Percentiles rank a stretch among this genome's conserved stretches.
Conservation (phyloP, 1,140 invertebrate species). For the Drosophila repletoides region DNA sequence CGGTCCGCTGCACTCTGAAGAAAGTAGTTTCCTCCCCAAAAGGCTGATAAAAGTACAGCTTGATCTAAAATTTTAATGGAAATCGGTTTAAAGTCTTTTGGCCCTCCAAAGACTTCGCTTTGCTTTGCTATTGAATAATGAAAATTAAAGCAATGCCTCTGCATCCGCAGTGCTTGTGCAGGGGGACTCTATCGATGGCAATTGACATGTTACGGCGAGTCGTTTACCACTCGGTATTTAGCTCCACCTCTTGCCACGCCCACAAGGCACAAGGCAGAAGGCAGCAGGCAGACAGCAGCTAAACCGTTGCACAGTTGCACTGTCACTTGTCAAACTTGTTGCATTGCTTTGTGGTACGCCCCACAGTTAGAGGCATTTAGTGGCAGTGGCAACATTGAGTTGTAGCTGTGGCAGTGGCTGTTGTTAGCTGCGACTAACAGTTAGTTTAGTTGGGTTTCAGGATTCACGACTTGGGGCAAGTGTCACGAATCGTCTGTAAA, state of each 20-base stretch:
- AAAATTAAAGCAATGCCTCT: no score
- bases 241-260: conserved; percentile 11
- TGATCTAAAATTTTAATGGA: no score
- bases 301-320: conserved; percentile 11
- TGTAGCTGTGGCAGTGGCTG: no score
- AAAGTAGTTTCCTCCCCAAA: no score
- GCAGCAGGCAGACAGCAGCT: not conserved
- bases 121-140: no score
- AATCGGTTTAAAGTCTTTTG: no score
- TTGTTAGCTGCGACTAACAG: conserved; percentile 47
- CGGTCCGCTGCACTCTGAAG: no score
- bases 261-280: not conserved
- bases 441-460: conserved; percentile 57
- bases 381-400: conserved; percentile 16
- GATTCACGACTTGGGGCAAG: conserved; percentile 34
- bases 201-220: not conserved
- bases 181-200: no score
- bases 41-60: no score
- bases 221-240: not conserved
- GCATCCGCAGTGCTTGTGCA: no score
- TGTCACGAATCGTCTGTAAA: conserved; percentile 1
- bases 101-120: no score
- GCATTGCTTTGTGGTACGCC: conserved; percentile 48
- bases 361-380: conserved; percentile 38
- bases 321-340: conserved; percentile 69